Evolutionary conservation across 1,140 invertebrate species (phyloP), one percentile per base, ranked within the genome.

Genomic region (Trinorchestia longiramus): DNA sequence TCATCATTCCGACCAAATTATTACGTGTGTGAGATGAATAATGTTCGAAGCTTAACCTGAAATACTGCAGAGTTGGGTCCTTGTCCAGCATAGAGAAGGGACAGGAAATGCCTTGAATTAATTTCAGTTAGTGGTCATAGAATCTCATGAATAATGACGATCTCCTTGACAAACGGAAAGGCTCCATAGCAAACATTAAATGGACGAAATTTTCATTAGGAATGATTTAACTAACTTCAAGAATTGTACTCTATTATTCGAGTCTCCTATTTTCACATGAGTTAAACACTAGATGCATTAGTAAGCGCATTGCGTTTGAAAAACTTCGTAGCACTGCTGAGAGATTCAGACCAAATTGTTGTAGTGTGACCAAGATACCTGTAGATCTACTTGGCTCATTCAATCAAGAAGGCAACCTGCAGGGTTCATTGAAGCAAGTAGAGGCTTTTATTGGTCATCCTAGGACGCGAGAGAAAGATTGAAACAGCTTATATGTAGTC

Each of bases 401-500:
- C 40, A 90, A 42, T 90, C 88, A 90, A 42, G 88, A 90, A 90
- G 88, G 88, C 88, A 42, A 90, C 88, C 88, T 1, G 41, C 8
- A 43, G n/a, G 43, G 36, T 90, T 90, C 43, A 90, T 90, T 42
- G n/a, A 90, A 28, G 88, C 88, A 42, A 41, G 88, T 42, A 90
- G 88, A 90, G n/a, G 41, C 41, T 90, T 41, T 43, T 90, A 41
- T 90, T 90, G 43, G 88, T 42, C 88, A 41, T 19, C 43, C 92
- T 45, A 45, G 8, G 43, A 43, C 44, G 41, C 43, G 43, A 91
- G 88, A 8, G 92, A 47, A 11, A 43, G 43, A 36, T 40, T 94
- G 92, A 94, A 94, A 94, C 44, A 94, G 92, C 92, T 94, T 94
- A 94, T 94, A 47, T 94, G 92, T 94, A 94, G 92, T 94, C 92